Evolutionary conservation across 2,113 vertebrate genomes (phyloP), one percentile per base, ranked within the genome.

Genomic region (Tachuris rubrigastra): DNA sequence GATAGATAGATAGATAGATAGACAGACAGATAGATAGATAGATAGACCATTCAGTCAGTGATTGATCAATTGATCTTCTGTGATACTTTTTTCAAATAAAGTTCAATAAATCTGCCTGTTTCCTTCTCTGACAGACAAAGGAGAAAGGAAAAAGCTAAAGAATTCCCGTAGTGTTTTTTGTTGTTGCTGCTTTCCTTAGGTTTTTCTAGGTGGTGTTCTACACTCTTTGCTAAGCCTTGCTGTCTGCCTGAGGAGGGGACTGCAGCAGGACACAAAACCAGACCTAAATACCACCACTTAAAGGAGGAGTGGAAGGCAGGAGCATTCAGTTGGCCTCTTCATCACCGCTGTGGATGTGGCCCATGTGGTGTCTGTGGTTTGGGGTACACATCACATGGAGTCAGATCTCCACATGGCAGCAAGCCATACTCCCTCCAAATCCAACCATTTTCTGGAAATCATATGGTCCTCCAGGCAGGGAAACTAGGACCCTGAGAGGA

Each of bases 371-470:
- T 24, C 66, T 46, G 19, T 30, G 59, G 42, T 78, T 39, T 49
- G 22, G 31, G 8, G 4, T 42, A 68, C 16, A n/a, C 28, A 14
- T 30, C 33, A n/a, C 0, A 0, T 6, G 14, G 20, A 50, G 33
- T 50, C 33, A 44, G 50, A 18, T 46, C 24, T 59, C 28, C n/a
- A 39, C 8, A 17, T 21, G 23, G 46, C 46, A 22, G n/a, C 25
- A 62, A 47, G 7, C 47, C 33, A 33, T 14, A 52, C 6, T 59
- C 7, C 16, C 28, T 66, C 31, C 18, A 72, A 50, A 56, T 37
- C 1, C 1, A 65, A 28, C 16, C 33, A 14, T 58, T 52, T 78
- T n/a, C 46, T 53, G 33, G 19, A 21, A 66, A 13, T n/a, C 13
- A 3, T 20, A 18, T 7, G 16, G 23, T 72, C 14, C 49, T 65